Evolutionary conservation across 2,888 invertebrate genomes (phyloP), one percentile per base, ranked within the genome.

Genomic region (Chrysolina americana): DNA sequence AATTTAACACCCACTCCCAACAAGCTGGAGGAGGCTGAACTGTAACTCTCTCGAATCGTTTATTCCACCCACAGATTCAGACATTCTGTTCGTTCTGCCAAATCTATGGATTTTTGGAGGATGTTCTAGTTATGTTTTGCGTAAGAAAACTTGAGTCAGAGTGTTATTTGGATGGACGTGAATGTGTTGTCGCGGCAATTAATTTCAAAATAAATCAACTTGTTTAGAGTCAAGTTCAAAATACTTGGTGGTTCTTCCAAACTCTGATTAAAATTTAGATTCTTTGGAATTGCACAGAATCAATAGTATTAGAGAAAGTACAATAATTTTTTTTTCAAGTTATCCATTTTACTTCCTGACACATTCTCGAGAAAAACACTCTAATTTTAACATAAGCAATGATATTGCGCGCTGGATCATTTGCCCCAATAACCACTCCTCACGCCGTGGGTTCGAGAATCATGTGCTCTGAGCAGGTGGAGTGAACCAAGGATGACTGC

Each of bases 21-120:
- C 77, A 71, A 77, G 23, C 77, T 75, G 76, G 76, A 75, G 75
- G 77, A 78, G 73, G 76, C 76, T 68, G 72, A 71, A 62, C 76
- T 75, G 77, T 74, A 77, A 76, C 73, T 68, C 74, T 72, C 59
- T 77, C 77, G 69, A 48, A 66, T 56, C 44, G 68, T 68, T 68
- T 68, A 28, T 68, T 68, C 68, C 36, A 68, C 68, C 41, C 53
- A 50, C 68, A 50, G 23, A 41, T 17, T 11, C 53, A 50, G 50
- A 41, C 68, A 36, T 15, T 53, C n/a, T 11, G 19, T 21, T 50
- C 28, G 9, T 36, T 68, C 36, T 68, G 68, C 36, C 53, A 53
- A 68, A 68, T 68, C 50, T 68, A 41, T 28, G 36, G 59, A 59
- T 56, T 17, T 59, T 59, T 23, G 23, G 36, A 59, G 53, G 53